Evolutionary conservation across 2,113 vertebrate genomes (phyloP).

Genomic region (Cyprinodon variegatus): DNA sequence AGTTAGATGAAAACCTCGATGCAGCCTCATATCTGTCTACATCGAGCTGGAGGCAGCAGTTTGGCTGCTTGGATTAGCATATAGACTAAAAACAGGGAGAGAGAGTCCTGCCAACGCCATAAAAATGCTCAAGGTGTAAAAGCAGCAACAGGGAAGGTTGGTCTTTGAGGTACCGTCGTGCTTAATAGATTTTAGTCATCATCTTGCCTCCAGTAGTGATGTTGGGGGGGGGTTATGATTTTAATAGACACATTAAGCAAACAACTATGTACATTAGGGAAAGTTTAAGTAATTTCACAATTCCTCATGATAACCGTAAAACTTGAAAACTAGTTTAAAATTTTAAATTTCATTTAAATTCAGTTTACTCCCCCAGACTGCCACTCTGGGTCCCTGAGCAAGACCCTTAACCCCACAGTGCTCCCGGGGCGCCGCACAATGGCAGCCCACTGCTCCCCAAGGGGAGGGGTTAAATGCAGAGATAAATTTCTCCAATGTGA

Average conservation of each 20-base stretch:
- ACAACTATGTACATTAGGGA: neutral
- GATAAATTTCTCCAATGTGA: too few species aligned
- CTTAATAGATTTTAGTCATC: neutral
- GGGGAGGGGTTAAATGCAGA: too few species aligned
- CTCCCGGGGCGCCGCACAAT: too few species aligned
- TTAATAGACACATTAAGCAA: neutral
- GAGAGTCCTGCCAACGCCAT: neutral
- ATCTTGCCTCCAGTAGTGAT: neutral
- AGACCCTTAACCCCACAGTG: too few species aligned
- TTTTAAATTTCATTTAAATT: too few species aligned
- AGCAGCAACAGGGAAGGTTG: neutral
- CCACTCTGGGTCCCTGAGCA: too few species aligned
- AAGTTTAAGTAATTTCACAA: neutral
- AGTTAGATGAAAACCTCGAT: neutral
- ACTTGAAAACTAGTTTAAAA: too few species aligned
- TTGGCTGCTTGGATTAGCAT: constrained; percentile 11
- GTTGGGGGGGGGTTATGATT: neutral
- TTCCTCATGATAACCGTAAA: neutral
- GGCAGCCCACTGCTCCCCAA: too few species aligned
- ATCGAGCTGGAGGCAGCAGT: neutral
- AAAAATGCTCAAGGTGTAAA: constrained; percentile 4
- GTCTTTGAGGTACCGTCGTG: neutral
- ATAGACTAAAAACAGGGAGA: neutral
- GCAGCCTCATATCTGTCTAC: neutral
- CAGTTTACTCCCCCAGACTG: too few species aligned